Evolutionary conservation across 2,888 invertebrate genomes (phyloP), one percentile per base, ranked within the genome.

Genomic region (Drosophila subquinaria): DNA sequence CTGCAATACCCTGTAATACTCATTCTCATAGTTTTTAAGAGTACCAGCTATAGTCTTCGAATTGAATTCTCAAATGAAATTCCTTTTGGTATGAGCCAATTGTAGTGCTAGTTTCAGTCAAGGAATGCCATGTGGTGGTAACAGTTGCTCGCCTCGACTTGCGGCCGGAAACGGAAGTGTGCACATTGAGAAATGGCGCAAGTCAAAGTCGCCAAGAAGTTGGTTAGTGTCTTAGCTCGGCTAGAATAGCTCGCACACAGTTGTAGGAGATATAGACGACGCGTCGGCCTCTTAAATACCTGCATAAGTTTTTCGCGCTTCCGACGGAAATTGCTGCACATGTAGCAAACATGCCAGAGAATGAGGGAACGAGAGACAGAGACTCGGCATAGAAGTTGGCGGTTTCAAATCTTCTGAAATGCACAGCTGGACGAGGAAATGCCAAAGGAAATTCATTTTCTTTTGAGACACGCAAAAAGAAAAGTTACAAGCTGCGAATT

Each of bases 271-370:
- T 59, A 47, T 38, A 40, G 23, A 40, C 30, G 42, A 23, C 51
- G 40, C 57, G 53, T 35, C 63, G 59, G 70, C 85, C 75, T 89
- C 78, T 88, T 88, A 84, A 89, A 89, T 89, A 84, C 89, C 89
- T 82, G 85, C 60, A 60, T 72, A 84, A 88, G 73, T 81, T 80
- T 57, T 84, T 72, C 74, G 78, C 76, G 76, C 88, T 84, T 88
- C 86, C 86, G 80, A 70, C 88, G 89, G 89, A 89, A 82, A 78
- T 89, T 76, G 80, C 69, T 65, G 53, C 64, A 79, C 70, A 72
- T 66, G 55, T 60, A 56, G 45, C 56, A 59, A 59, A 59, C 38
- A 59, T 30, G 42, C 40, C 20, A 33, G 17, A 5, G 17, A 27
- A 13, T 6, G 38, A 5, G n/a, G 17, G 17, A 17, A 17, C 17